Percentiles rank a stretch among this genome's conserved stretches.
Conservation (phyloP, 2,797 vertebrate genomes). For the Poeciliopsis turneri region DNA sequence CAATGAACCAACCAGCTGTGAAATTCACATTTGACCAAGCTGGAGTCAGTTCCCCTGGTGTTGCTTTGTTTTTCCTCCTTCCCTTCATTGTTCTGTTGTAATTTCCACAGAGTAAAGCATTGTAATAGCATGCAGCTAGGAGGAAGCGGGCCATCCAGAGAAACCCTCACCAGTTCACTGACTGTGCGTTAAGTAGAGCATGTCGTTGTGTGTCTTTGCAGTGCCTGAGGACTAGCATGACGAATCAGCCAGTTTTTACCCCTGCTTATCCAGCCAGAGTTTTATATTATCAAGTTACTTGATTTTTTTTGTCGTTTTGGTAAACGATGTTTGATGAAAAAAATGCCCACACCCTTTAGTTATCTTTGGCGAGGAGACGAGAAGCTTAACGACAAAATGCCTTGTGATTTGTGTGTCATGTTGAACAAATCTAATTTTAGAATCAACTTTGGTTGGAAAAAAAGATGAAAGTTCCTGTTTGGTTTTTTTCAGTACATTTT, state of each 20-base stretch:
- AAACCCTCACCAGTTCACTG: conserved; percentile 43
- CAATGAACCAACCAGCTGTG: conserved; percentile 28
- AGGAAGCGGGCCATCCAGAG: conserved; percentile 48
- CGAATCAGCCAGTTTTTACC: conserved; percentile 58
- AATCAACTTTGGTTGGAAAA: neutral
- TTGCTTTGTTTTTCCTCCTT: conserved; percentile 28
- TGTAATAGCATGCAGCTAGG: conserved; percentile 58
- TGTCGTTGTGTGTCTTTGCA: conserved; percentile 58
- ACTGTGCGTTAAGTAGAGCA: conserved; percentile 67
- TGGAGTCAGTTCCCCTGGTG: conserved; percentile 16
- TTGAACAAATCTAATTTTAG: neutral
- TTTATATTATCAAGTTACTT: conserved; percentile 24
- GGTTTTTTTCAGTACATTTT: neutral
- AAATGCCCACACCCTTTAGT: conserved; percentile 7
- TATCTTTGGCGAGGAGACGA: conserved; percentile 14
- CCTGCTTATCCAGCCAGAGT: conserved; percentile 28
- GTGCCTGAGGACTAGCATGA: conserved; percentile 60
- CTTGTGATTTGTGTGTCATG: conserved; percentile 19
- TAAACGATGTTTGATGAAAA: conserved; percentile 12
- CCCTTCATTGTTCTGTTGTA: conserved; percentile 47
- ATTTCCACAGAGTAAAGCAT: conserved; percentile 71
- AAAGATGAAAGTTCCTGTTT: neutral
- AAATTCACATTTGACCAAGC: conserved; percentile 17
- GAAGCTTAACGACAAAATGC: conserved; percentile 10
- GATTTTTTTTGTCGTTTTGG: neutral